Base-by-base conservation (phyloP, 2,888 invertebrate genomes). In the Fragum fragum region DNA sequence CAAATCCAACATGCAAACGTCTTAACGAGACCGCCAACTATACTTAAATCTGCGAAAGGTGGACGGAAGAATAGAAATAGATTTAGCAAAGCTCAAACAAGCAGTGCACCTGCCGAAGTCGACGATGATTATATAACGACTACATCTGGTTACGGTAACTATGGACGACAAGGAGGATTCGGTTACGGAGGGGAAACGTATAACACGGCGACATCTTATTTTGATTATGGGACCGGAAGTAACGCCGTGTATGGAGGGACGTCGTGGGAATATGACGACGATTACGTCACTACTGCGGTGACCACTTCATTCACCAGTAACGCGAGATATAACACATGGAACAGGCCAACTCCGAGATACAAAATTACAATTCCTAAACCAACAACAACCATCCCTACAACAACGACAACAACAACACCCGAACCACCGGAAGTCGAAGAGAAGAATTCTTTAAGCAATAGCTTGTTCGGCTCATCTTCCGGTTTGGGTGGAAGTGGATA, bases 371-470 rank as follows among this genome's bases (percentile, higher is more conserved):
- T 47, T 9, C 47, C 47, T n/a, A 47, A 47, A n/a, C 29, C 29
- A 61, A 26, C n/a, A n/a, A 68, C 68, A 26, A 42, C 68, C 7
- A 14, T n/a, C 3, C 14, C 55, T 42, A 55, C 59, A 28, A 55
- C 71, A 32, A 71, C 71, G 18, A 52, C 52, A 53, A 21, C 71
- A 21, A 36, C 72, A 11, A 42, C 73, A 23, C 39, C 59, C 6
- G 61, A 59, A 59, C 39, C 73, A 73, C 59, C 73, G 73, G 73
- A 73, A 73, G 42, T n/a, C 3, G 73, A 73, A 55, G 59, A 59
- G 5, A 57, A 73, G 18, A 59, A 36, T 18, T 18, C 73, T 1
- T 23, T 42, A 0, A 36, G 66, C 5, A 66, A 66, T 21, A 42
- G 21, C 42, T 42, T 66, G 66, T 66, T 66, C 26, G 59, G 57